These are phyloP conservation scores for Sicus ferrugineus DNA, from an alignment of 2,888 invertebrate species.

Conservation along the genomic window DNA sequence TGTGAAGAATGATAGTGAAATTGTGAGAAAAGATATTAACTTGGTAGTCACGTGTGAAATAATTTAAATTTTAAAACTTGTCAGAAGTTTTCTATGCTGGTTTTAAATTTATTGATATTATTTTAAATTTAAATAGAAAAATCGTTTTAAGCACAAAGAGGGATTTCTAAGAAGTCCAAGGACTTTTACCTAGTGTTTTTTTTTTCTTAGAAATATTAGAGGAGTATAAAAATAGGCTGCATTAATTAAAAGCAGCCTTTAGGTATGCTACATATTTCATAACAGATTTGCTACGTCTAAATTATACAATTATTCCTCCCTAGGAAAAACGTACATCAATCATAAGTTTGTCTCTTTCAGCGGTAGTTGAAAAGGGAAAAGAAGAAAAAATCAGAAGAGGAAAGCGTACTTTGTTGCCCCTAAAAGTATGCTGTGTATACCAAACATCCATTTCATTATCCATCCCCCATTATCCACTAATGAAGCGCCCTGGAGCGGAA, in stretches of 20 bases:
- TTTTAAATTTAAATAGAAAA: too few relatives aligned
- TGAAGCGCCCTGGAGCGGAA: not conserved
- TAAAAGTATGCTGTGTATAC: conserved; percentile 19
- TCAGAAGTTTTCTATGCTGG: too few relatives aligned
- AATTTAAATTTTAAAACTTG: too few relatives aligned
- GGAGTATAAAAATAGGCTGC: not conserved
- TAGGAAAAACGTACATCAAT: conserved; percentile 21
- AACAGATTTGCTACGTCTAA: too few relatives aligned
- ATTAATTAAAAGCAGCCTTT: conserved; percentile 22
- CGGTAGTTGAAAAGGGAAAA: not conserved
- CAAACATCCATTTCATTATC: not conserved
- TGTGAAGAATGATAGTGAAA: not conserved
- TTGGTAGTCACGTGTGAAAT: too few relatives aligned
- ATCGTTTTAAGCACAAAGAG: too few relatives aligned
- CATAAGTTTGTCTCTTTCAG: conserved; percentile 6
- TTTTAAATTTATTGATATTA: too few relatives aligned
- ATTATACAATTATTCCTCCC: too few relatives aligned
- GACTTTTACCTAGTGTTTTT: too few relatives aligned
- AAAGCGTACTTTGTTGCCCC: not conserved
- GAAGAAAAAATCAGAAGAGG: not conserved
- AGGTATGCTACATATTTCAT: conserved; percentile 25
- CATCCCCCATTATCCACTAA: not conserved
- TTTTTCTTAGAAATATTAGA: too few relatives aligned
- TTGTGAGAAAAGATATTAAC: not conserved
- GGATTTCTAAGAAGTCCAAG: too few relatives aligned